Base-by-base conservation (phyloP, 2,797 vertebrate genomes). In the Benthosema pterotum region DNA sequence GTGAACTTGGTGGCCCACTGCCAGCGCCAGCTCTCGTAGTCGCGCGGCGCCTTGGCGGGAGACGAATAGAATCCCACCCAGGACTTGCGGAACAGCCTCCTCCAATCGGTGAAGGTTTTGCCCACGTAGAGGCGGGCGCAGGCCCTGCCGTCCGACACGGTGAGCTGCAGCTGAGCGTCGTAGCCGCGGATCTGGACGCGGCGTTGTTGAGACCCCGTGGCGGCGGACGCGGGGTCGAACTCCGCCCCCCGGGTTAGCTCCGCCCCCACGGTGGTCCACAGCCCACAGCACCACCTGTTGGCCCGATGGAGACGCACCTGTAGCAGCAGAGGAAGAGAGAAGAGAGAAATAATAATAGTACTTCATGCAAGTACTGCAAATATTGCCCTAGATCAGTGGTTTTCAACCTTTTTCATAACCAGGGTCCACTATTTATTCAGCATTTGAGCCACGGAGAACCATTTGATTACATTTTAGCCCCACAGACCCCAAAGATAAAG, bases 21-120 rank as follows among this genome's bases (percentile, higher is more conserved):
- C 82, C 82, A 87, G 45, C 63, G 57, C 76, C 83, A 80, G 67
- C 65, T 83, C 57, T 72, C 59, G 45, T 84, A 71, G 1, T 81
- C 8, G 0, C 11, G 13, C 17, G 65, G 79, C 19, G 1, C 0
- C 66, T 75, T 73, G 3, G 46, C 0, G 52, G 5, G 52, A 52
- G 73, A 77, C 1, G 57, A 52, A 47, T 88, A 86, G 64, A 88
- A 86, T 0, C 80, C 86, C 2, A 86, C 62, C 83, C 86, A 88
- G 1, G 80, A 72, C 0, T 65, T 2, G 3, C 59, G 15, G 25
- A 84, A 82, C 22, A 38, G 13, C 0, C 46, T 57, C 32, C 0
- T 71, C 86, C 86, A 83, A 1, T 77, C 32, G 7, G 5, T 32
- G 11, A 80, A 76, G 3, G 28, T 50, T 2, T 42, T 71, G 0